phyloP scores from a whole-genome alignment of 2,113 vertebrate genomes.

The Patagioenas fasciata region DNA sequence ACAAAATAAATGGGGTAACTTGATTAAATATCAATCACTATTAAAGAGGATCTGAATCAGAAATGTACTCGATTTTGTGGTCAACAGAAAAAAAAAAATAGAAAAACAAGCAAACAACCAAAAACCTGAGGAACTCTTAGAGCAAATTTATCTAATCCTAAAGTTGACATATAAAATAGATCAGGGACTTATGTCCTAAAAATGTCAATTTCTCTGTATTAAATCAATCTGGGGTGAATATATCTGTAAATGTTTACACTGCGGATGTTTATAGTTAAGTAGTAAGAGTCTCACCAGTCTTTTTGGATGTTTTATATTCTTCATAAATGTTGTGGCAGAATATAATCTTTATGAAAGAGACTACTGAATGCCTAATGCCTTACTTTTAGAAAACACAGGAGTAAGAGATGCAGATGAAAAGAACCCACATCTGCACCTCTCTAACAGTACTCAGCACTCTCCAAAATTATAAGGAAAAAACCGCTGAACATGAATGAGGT shows the following conservation, averaged over 20 bases:
- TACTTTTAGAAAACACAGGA: not conserved
- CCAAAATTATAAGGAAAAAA: not conserved
- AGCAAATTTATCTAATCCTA: not conserved
- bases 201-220: not conserved
- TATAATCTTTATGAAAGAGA: not conserved
- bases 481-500: not conserved
- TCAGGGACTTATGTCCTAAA: not conserved
- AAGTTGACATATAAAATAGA: not conserved
- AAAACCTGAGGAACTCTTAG: not conserved
- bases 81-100: too few relatives aligned
- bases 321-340: not conserved
- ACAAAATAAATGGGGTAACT: not conserved
- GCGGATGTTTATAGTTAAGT: not conserved
- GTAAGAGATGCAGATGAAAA: not conserved
- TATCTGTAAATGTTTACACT: not conserved
- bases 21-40: not conserved
- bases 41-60: not conserved
- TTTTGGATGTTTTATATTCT: not conserved
- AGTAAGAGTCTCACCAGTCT: not conserved
- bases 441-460: not conserved
- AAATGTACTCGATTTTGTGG: not conserved
- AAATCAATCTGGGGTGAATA: not conserved
- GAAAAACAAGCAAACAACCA: accelerated
- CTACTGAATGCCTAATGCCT: not conserved
- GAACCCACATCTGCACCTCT: not conserved